These are phyloP conservation scores for Oryctolagus cuniculus DNA, from an alignment of 2,113 vertebrate species.

Conservation along the genomic window mOryCun1.1 NC_091432.1:31759001-31759500, in stretches of 20 bases:
- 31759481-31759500: neutral
- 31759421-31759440: neutral
- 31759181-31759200: neutral
- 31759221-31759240: rapidly evolving
- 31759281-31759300: neutral
- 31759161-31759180: too few relatives aligned
- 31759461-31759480: neutral
- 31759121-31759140: too few relatives aligned
- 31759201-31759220: rapidly evolving
- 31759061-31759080: neutral
- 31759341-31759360: neutral
- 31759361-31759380: neutral
- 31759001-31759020: neutral
- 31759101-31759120: neutral
- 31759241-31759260: rapidly evolving
- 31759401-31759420: neutral
- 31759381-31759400: constrained; percentile 54
- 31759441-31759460: neutral
- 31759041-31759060: neutral
- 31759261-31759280: neutral
- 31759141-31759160: too few relatives aligned
- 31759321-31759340: neutral
- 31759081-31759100: neutral
- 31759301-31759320: neutral
- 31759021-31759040: neutral